Percentiles rank a stretch among this genome's conserved stretches.
Conservation (phyloP, 2,888 invertebrate species). For the Stenichneumon culpator region DNA sequence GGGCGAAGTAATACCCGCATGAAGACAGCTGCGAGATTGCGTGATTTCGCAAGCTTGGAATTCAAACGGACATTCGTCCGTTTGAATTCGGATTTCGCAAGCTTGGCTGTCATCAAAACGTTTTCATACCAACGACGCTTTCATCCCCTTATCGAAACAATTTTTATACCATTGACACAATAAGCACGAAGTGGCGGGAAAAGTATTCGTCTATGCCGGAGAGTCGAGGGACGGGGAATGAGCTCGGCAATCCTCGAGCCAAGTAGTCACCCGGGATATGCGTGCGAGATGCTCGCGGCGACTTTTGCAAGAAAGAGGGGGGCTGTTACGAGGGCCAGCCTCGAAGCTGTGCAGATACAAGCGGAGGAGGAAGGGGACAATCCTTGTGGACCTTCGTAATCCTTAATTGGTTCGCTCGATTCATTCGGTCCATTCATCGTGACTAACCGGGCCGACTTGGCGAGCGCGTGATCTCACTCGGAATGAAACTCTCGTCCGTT, state of each 20-base stretch:
- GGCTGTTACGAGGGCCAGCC: constrained; percentile 22
- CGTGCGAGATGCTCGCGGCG: constrained; percentile 39
- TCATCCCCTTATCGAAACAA: not conserved
- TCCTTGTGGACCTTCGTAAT: constrained; percentile 75
- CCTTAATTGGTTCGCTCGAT: constrained; percentile 84
- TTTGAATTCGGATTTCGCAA: no score
- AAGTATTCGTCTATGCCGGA: constrained; percentile 1
- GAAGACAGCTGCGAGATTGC: no score
- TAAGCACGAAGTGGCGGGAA: not conserved
- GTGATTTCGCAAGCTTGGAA: no score
- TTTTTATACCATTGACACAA: not conserved
- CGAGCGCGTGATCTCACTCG: constrained; percentile 74
- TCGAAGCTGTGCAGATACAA: constrained; percentile 41
- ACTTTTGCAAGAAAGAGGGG: constrained; percentile 25
- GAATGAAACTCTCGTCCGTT: constrained; percentile 71
- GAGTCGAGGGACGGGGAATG: constrained; percentile 33
- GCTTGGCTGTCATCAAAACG: not conserved
- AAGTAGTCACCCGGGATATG: constrained; percentile 52
- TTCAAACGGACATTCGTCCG: no score
- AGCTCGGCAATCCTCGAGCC: constrained; percentile 33
- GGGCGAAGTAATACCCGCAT: no score
- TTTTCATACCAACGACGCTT: not conserved
- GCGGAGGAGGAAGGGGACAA: constrained; percentile 34
- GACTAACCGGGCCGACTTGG: constrained; percentile 72
- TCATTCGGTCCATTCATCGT: constrained; percentile 83